Evolutionary conservation across 2,888 invertebrate genomes (phyloP).

Genomic region (Aleiodes testaceus): DNA sequence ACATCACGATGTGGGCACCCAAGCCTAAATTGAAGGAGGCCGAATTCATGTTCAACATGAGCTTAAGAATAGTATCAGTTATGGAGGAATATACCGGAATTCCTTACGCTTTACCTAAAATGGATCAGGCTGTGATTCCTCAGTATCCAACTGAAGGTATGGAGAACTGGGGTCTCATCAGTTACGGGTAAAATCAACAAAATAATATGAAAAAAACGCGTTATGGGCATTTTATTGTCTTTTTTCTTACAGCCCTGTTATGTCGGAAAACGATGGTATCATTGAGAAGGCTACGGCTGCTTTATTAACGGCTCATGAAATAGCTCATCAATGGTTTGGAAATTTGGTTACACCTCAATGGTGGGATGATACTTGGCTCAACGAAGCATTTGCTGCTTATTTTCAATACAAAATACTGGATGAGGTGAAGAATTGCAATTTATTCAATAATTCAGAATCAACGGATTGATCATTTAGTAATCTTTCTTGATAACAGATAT

Average conservation of each 20-base stretch:
- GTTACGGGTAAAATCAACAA: conserved; percentile 78
- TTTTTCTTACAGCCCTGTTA: conserved; percentile 11
- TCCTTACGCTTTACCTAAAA: conserved; percentile 82
- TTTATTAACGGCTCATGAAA: conserved; percentile 56
- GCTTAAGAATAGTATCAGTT: conserved; percentile 73
- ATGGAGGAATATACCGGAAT: conserved; percentile 60
- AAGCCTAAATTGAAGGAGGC: conserved; percentile 73
- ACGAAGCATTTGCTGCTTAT: conserved; percentile 50
- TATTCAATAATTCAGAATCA: too few relatives aligned
- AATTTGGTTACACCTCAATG: conserved; percentile 51
- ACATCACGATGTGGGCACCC: conserved; percentile 71
- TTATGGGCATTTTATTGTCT: too few relatives aligned
- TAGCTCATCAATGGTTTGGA: conserved; percentile 52
- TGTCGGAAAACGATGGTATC: not conserved
- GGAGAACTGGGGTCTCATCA: conserved; percentile 74
- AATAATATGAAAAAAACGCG: too few relatives aligned
- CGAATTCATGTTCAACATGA: too few relatives aligned
- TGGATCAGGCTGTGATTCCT: conserved; percentile 88
- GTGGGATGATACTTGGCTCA: conserved; percentile 53
- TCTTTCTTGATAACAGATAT: too few relatives aligned
- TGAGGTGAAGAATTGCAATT: conserved; percentile 50
- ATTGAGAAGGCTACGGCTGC: not conserved
- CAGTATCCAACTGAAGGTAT: conserved; percentile 89
- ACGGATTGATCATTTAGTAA: too few relatives aligned
- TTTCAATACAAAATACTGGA: conserved; percentile 57